Conservation (phyloP, 2,888 invertebrate species). For the Lasioglossum pauxillum region DNA sequence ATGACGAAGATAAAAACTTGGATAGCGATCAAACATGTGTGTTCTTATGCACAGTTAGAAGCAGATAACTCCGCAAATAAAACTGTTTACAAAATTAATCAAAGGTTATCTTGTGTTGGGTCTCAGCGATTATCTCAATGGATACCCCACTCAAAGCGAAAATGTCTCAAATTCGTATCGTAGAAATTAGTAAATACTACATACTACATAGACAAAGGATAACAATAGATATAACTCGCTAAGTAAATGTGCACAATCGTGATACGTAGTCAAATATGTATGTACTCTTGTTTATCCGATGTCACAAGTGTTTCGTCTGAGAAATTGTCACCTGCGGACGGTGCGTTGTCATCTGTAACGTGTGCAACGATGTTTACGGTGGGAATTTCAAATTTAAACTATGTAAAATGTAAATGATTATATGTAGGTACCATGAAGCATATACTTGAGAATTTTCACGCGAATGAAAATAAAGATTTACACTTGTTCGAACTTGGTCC, state of each 20-base stretch:
- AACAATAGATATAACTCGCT: background rate
- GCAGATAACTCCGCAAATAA: background rate
- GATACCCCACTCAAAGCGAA: background rate
- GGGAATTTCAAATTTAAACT: background rate
- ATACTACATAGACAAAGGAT: background rate
- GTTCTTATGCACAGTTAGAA: background rate
- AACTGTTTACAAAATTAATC: background rate
- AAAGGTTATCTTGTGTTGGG: background rate
- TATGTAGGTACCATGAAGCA: background rate
- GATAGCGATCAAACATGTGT: background rate
- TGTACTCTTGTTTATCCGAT: background rate
- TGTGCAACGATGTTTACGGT: background rate
- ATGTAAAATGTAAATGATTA: background rate
- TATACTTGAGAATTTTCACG: background rate
- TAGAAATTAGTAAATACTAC: background rate
- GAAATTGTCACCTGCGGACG: background rate
- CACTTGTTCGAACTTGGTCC: background rate
- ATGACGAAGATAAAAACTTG: background rate
- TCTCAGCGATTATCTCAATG: background rate
- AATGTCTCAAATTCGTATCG: background rate
- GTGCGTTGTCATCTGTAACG: background rate
- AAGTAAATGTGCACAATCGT: background rate
- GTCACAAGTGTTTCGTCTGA: background rate
- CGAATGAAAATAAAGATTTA: background rate
- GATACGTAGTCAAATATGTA: background rate